Evolutionary conservation across 2,113 vertebrate species (phyloP), one percentile per base, ranked within the genome.

Genomic region (Emydura subglobosa): DNA sequence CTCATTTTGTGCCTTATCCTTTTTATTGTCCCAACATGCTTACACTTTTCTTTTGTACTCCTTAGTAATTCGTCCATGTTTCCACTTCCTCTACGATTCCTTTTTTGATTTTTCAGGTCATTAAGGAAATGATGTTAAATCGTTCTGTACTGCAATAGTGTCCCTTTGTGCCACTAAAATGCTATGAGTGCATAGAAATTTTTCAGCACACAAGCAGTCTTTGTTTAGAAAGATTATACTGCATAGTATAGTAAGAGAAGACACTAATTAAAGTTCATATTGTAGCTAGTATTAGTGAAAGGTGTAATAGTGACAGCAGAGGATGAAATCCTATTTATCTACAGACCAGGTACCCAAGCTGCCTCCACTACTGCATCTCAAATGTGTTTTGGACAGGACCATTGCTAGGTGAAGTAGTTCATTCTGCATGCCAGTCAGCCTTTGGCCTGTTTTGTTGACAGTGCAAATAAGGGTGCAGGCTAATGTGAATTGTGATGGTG

Each of bases 331-430:
- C 13, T 79, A 47, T 50, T 85, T 50, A 5, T 80, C 10, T 57
- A 10, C 1, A 55, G 59, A 42, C n/a, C 11, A 0, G 12, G 4
- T 83, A 44, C 86, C 22, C 17, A 53, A 39, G 39, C 57, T 81
- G 29, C 42, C 65, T 39, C 51, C 21, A 14, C 12, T 4, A 19
- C 3, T 1, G 6, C 22, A 16, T 25, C 80, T 90, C 34, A 61
- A 0, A 27, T 6, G 27, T 51, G 78, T 4, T 31, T 50, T 31
- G 22, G 16, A 13, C 6, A 24, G 24, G 8, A 86, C 2, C 0
- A 11, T 16, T 51, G 14, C 39, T 50, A 13, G 34, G 42, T 79
- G 29, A 47, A 49, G 53, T 83, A n/a, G 31, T 29, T 87, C 31
- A 47, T 79, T n/a, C 39, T 9, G 22, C n/a, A 57, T 0, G 0